These are phyloP conservation scores for Todus mexicanus DNA, from an alignment of 2,797 vertebrate genomes.

Conservation along the genomic window DNA sequence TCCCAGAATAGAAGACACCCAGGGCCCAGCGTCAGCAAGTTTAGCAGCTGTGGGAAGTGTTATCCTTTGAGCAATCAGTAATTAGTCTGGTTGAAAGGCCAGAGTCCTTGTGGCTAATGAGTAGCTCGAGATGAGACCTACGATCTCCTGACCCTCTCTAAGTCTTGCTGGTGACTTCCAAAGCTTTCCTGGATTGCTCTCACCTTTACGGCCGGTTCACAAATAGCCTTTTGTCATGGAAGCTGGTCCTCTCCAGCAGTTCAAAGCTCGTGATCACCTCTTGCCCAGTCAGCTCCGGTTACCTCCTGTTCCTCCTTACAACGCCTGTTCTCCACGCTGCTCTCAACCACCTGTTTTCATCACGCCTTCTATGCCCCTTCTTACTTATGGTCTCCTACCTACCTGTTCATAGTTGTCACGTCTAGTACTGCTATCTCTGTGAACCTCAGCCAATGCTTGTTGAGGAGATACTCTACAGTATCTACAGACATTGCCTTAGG, in stretches of 20 bases:
- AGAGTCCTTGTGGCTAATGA: slow-evolving; percentile 52
- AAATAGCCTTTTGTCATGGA: neutral
- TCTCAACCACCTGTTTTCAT: neutral
- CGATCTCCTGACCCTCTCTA: neutral
- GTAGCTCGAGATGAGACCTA: slow-evolving; percentile 17
- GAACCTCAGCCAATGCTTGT: neutral
- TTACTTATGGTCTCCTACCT: neutral
- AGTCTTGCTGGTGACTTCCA: neutral
- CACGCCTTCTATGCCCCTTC: neutral
- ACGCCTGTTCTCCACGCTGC: neutral
- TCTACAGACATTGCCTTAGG: neutral
- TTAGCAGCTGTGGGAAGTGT: slow-evolving; percentile 57
- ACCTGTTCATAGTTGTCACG: neutral
- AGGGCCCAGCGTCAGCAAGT: slow-evolving; percentile 56
- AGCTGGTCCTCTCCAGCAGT: neutral
- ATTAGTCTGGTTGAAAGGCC: slow-evolving; percentile 50
- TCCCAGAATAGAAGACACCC: slow-evolving; percentile 67
- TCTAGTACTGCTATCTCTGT: neutral
- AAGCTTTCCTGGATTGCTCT: neutral
- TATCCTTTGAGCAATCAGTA: slow-evolving; percentile 52
- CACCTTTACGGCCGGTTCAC: neutral
- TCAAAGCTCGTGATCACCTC: neutral
- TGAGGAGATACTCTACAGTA: neutral
- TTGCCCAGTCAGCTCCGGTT: neutral
- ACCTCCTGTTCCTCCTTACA: neutral